These are phyloP conservation scores for Tubulanus polymorphus DNA, from an alignment of 2,888 invertebrate genomes.

Conservation along the genomic window DNA sequence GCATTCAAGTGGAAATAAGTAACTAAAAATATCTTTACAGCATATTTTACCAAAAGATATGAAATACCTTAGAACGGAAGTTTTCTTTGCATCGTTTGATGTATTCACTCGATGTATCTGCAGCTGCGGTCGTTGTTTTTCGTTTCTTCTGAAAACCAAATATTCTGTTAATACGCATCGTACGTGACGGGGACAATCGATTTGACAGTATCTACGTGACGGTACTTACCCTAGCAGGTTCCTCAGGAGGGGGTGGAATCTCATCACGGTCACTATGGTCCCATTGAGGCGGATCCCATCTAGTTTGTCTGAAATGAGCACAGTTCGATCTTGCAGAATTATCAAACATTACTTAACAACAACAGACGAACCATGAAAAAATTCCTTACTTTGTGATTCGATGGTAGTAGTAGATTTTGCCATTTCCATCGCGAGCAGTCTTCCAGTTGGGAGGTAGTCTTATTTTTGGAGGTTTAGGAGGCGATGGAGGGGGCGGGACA, in stretches of 20 bases:
- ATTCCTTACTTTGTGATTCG: constrained; percentile 46
- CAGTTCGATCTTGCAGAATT: no score
- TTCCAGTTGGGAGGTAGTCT: constrained; percentile 84
- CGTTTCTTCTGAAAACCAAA: constrained; percentile 22
- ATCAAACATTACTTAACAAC: no score
- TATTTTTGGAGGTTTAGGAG: constrained; percentile 44
- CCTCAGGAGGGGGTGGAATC: constrained; percentile 45
- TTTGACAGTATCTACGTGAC: background rate
- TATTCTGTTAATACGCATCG: background rate
- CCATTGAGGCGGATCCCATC: constrained; percentile 54
- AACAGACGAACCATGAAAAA: no score
- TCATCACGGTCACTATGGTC: constrained; percentile 38
- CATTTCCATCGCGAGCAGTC: constrained; percentile 73
- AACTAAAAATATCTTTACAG: no score
- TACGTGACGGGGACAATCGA: background rate
- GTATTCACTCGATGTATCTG: constrained; percentile 56
- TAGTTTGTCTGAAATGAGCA: constrained; percentile 49
- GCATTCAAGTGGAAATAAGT: no score
- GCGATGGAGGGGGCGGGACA: constrained; percentile 47
- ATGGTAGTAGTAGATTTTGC: constrained; percentile 89
- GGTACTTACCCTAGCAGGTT: no score
- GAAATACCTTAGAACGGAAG: constrained; percentile 66
- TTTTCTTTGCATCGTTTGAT: constrained; percentile 77
- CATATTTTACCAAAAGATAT: background rate
- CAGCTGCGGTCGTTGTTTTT: constrained; percentile 54